Evolutionary conservation across 2,113 vertebrate species (phyloP).

Genomic region (Catagonus wagneri): DNA sequence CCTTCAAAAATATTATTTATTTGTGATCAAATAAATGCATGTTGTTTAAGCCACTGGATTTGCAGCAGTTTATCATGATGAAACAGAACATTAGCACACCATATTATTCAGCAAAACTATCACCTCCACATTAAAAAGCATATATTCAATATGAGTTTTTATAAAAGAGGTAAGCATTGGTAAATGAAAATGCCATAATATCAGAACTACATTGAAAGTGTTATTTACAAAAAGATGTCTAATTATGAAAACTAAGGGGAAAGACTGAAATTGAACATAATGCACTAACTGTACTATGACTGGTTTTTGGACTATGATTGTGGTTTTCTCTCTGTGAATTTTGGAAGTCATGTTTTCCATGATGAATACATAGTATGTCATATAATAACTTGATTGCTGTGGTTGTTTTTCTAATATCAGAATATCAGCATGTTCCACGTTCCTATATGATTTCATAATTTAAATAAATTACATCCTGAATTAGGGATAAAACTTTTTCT

Average conservation of each 20-base stretch:
- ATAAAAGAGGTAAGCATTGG: neutral
- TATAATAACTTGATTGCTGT: neutral
- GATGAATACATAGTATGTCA: neutral
- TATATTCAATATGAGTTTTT: neutral
- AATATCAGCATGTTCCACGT: neutral
- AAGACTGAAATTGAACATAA: neutral
- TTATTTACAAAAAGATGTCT: neutral
- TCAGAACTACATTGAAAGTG: neutral
- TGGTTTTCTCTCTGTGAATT: neutral
- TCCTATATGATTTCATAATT: too few species aligned
- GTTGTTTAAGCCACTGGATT: too few species aligned
- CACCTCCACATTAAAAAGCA: neutral
- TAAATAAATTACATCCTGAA: neutral
- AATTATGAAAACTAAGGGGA: neutral
- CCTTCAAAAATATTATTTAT: too few species aligned
- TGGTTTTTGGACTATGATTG: neutral
- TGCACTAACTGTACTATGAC: neutral
- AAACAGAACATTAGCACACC: too few species aligned
- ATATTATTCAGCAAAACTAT: too few species aligned
- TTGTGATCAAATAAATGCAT: too few species aligned
- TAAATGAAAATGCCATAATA: neutral
- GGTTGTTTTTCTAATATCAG: neutral
- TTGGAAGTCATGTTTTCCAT: fast-evolving
- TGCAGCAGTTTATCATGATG: too few species aligned
- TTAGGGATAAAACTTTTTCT: neutral